Base-by-base conservation (phyloP, 2,888 invertebrate genomes). In the Parnassius glacialis region DNA sequence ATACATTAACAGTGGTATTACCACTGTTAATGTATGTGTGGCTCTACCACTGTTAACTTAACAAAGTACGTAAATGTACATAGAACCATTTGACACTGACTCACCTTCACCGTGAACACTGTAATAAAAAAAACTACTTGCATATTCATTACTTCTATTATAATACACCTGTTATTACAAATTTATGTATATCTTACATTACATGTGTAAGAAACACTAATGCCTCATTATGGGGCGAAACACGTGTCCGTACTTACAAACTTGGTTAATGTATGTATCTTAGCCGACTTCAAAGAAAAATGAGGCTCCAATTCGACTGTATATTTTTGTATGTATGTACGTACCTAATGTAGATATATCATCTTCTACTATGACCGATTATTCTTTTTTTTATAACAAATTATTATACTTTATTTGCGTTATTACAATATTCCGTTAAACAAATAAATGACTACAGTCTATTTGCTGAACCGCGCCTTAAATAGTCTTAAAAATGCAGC, bases 351-450 rank as follows among this genome's bases (percentile, higher is more conserved):
- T 20, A 20, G 20, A 20, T 20, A 20, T 20, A 20, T 20, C 20
- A 20, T 20, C 20, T 20, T 20, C 20, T 20, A 20, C 2, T 20
- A 1, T 20, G 1, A 20, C 2, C 2, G 1, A 20, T 20, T 20
- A 20, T 20, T 20, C 20, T 20, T 20, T 20, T 2, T 20, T 20
- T 20, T 20, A n/a, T n/a, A 90, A 90, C 89, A 87, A 86, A 85
- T 80, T 86, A 85, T 80, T 86, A 87, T 81, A 86, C 69, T 89
- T 86, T 86, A 87, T 63, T 83, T 88, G 83, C 76, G 80, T 87
- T 88, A 85, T 89, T 89, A 88, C 81, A 89, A 81, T 82, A 81
- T 83, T 81, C 81, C 81, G 81, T 87, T 89, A 78, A 84, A 75
- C 88, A 89, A 88, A 82, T 79, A 80, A 73, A 75, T 76, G 79